Conservation (phyloP, 2,888 invertebrate species). For the Anagyrus pseudococci region DNA sequence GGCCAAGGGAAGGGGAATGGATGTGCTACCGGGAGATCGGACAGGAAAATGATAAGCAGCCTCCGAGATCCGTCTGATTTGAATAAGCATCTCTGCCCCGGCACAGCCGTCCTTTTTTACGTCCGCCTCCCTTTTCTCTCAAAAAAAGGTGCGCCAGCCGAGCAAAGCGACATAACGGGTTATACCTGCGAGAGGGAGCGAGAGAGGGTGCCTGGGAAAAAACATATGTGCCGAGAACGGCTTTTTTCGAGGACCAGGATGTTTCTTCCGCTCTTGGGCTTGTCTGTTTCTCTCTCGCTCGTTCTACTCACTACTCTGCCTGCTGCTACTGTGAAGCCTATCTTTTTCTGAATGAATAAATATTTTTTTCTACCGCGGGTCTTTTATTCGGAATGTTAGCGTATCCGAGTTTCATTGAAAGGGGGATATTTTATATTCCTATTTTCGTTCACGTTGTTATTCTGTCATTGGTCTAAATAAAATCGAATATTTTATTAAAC, state of each 20-base stretch:
- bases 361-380: background rate
- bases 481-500: too few species aligned
- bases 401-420: background rate
- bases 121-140: background rate
- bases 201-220: background rate
- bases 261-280: constrained; percentile 3
- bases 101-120: too few species aligned
- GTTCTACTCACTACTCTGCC: background rate
- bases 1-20: constrained; percentile 6
- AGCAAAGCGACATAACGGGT: constrained; percentile 30
- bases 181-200: constrained; percentile 25
- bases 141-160: too few species aligned
- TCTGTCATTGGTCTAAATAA: too few species aligned
- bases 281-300: background rate
- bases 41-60: constrained; percentile 36
- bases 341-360: constrained; percentile 20
- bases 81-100: too few species aligned
- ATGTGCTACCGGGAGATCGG: constrained; percentile 6
- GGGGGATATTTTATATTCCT: too few species aligned
- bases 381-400: background rate
- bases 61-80: constrained; percentile 26
- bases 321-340: background rate
- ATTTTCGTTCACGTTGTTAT: too few species aligned
- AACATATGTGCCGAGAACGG: too few species aligned
- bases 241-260: constrained; percentile 5